Base-by-base conservation (phyloP, 2,113 vertebrate genomes). In the Otocyon megalotis region DNA sequence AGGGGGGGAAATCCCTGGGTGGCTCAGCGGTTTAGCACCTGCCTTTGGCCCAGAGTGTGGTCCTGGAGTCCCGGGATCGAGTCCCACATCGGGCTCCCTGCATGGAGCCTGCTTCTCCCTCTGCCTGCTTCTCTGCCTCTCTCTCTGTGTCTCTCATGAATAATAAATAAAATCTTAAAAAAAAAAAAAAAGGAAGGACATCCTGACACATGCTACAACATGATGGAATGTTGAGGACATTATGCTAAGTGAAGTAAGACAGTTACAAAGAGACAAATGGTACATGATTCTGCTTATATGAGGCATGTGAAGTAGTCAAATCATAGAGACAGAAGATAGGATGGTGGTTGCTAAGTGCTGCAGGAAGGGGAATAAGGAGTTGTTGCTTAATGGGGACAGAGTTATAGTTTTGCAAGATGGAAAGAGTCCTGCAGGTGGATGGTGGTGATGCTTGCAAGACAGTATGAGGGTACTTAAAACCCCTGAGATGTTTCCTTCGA, bases 191-290 rank as follows among this genome's bases (percentile, higher is more conserved):
- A 35, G 43, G 54, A 81, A 58, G 14, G 54, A 48, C 28, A 43
- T 74, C 37, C 26, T 60, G 53, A 60, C 69, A 63, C 5, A n/a
- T 26, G 43, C 43, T 53, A 19, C 15, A 13, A 11, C 2, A 12
- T 0, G 3, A 12, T 53, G 30, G 19, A 50, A 50, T 15, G 0
- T 26, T 12, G 5, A 19, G 30, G 30, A 63, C 20, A 17, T n/a
- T 26, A 20, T 53, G 72, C 43, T 53, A 79, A 90, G 14, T 35
- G 20, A 90, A 90, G 32, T 77, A 56, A n/a, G 8, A 19, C 35
- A 88, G 35, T 74, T 69, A 76, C 37, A 48, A n/a, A 74, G 76
- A 62, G 56, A 26, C 30, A 62, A 62, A 17, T n/a, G 62, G 28
- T n/a, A 30, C 12, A 26, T 1, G 28, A 62, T 32, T 63, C 37